phyloP scores from a whole-genome alignment of 92 coral and sea anemone species.

The Scolanthus callimorphus region DNA sequence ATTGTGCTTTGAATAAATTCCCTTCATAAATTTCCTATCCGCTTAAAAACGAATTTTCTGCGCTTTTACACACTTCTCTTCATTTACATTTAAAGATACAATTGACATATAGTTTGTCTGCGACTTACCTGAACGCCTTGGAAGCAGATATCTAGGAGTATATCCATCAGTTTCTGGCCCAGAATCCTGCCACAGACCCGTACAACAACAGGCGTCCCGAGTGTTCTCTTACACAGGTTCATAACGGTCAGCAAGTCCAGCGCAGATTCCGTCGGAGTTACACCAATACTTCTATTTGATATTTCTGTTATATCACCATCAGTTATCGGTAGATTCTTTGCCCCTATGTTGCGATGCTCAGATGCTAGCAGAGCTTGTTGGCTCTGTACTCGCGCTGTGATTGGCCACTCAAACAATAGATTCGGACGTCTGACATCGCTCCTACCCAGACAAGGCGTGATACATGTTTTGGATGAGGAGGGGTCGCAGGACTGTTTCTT shows the following conservation, averaged over 20 bases:
- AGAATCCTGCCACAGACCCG: slow-evolving; percentile 32
- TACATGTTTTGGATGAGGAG: slow-evolving; percentile 31
- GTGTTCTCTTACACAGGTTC: slow-evolving; percentile 54
- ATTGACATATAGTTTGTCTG: too few species aligned
- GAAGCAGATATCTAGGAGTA: slow-evolving; percentile 52
- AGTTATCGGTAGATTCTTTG: not conserved
- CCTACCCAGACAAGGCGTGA: slow-evolving; percentile 29
- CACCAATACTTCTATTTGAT: too few species aligned
- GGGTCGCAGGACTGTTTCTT: slow-evolving; percentile 20
- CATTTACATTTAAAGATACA: too few species aligned
- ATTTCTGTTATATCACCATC: not conserved
- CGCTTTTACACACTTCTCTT: too few species aligned
- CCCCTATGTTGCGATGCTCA: slow-evolving; percentile 18
- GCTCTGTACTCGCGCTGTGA: slow-evolving; percentile 46
- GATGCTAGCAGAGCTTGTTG: slow-evolving; percentile 30
- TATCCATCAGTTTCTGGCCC: slow-evolving; percentile 24
- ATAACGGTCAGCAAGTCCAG: slow-evolving; percentile 36
- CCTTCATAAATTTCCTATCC: too few species aligned
- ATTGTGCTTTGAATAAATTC: too few species aligned
- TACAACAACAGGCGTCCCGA: slow-evolving; percentile 42
- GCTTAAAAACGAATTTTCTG: too few species aligned
- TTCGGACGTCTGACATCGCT: slow-evolving; percentile 37
- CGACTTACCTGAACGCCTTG: slow-evolving; percentile 50
- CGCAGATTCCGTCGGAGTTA: not conserved
- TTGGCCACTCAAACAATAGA: slow-evolving; percentile 47